Base-by-base conservation (phyloP, 2,797 vertebrate genomes). In the Sebastes melanostomus region DNA sequence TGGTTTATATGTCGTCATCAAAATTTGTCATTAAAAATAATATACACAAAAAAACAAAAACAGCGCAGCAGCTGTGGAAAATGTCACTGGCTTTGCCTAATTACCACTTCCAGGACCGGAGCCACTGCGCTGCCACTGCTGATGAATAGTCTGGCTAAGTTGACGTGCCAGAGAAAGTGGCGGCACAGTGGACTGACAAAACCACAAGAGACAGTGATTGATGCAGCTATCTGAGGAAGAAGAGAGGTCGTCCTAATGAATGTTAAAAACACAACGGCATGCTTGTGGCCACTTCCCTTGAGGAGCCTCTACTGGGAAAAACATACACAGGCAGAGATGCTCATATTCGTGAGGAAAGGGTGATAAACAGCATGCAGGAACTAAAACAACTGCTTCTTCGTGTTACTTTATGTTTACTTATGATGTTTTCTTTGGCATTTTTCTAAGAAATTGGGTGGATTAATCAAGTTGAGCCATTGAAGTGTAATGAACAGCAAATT, bases 81-180 rank as follows among this genome's bases (percentile, higher is more conserved):
- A 87, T 79, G 66, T 80, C 75, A 77, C 69, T 59, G 16, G 58
- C 75, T 80, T 79, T 68, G 58, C 56, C 73, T 73, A 79, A 89
- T 90, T 85, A 86, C 68, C 56, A 62, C 72, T 82, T 79, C 38
- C 59, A 82, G 60, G 67, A 72, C 71, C 80, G 59, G 61, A 81
- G 78, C 78, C 72, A 80, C 58, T 70, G 74, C 0, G 4, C 36
- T 79, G 67, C 60, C 66, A 76, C 78, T 68, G 72, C 76, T 69
- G 72, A 73, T 76, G 54, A 90, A 80, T 66, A 55, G n/a, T 71
- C 69, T 55, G 34, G 80, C 59, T 77, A 66, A 69, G 59, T 29
- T 73, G 42, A 82, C 7, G 9, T 70, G 77, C 66, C 71, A 72
- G 52, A 82, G 66, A 50, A 82, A 88, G 70, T 68, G 42, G 46